Conservation (phyloP, 2,888 invertebrate genomes). For the Napeogenes sylphis region DNA sequence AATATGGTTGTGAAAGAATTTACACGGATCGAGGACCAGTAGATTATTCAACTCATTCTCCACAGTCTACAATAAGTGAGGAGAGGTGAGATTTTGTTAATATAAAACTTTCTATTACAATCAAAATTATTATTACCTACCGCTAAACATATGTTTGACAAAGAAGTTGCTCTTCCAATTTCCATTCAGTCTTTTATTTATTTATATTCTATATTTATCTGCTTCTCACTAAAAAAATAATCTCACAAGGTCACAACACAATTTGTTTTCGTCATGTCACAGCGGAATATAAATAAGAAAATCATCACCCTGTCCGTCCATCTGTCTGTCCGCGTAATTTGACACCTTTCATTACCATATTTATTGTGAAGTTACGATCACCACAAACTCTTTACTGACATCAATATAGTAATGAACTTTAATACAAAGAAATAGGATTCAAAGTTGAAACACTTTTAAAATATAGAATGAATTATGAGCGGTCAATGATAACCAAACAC, state of each 20-base stretch:
- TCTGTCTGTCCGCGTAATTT: conserved; percentile 66
- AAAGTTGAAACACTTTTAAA: conserved; percentile 15
- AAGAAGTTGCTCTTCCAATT: background rate
- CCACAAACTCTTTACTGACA: conserved; percentile 20
- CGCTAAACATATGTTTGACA: background rate
- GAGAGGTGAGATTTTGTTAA: conserved; percentile 52
- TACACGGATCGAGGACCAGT: conserved; percentile 71
- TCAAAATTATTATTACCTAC: background rate
- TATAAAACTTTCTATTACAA: background rate
- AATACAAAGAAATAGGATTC: conserved; percentile 25
- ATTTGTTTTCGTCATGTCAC: conserved; percentile 58
- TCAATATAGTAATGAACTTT: conserved; percentile 27
- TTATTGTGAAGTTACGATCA: conserved; percentile 56
- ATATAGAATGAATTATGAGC: conserved; percentile 4
- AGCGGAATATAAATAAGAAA: conserved; percentile 60
- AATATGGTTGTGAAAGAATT: conserved; percentile 63
- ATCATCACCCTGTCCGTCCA: conserved; percentile 58
- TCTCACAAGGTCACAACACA: conserved; percentile 53
- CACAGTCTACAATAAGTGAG: conserved; percentile 70
- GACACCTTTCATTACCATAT: conserved; percentile 77
- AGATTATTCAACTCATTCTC: conserved; percentile 74
- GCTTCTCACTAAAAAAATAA: conserved; percentile 30
- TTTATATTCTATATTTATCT: conserved; percentile 2
- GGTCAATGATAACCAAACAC: conserved; percentile 50
- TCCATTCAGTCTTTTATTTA: background rate